These are phyloP conservation scores for Drosophila affinis DNA, from an alignment of 2,888 invertebrate species.

Conservation along the genomic window DNA sequence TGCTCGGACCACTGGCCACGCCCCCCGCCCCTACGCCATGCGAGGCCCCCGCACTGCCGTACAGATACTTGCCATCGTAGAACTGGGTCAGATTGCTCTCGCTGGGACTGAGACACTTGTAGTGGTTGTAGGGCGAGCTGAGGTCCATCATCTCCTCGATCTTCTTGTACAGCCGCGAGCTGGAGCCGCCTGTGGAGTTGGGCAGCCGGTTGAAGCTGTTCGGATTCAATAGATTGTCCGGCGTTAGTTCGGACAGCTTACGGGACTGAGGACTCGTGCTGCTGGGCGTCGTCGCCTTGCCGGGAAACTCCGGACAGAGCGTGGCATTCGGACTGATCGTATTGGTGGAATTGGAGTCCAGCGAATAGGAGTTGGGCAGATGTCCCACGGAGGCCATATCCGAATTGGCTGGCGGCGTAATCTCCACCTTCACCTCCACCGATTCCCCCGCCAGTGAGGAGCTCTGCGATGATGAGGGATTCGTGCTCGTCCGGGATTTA, in stretches of 20 bases:
- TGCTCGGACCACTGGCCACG: conserved; percentile 29
- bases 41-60: conserved; percentile 56
- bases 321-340: conserved; percentile 82
- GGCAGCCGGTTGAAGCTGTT: conserved; percentile 83
- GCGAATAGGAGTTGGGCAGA: conserved; percentile 82
- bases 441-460: conserved; percentile 83
- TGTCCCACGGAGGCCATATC: conserved; percentile 75
- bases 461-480: conserved; percentile 84
- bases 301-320: conserved; percentile 80
- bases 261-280: conserved; percentile 79
- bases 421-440: conserved; percentile 84
- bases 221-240: conserved; percentile 82
- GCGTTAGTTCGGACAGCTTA: conserved; percentile 82
- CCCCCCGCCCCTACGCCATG: conserved; percentile 20
- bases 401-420: conserved; percentile 82
- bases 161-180: conserved; percentile 83
- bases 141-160: conserved; percentile 86
- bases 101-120: conserved; percentile 88
- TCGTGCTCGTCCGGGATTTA: conserved; percentile 82
- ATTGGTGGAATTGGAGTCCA: conserved; percentile 83
- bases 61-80: conserved; percentile 82
- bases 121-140: conserved; percentile 90
- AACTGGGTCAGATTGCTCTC: conserved; percentile 84
- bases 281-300: conserved; percentile 78
- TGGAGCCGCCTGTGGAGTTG: conserved; percentile 81